phyloP scores from a whole-genome alignment of 1,140 invertebrate species.

The Leptestheria dahalacensis region DNA sequence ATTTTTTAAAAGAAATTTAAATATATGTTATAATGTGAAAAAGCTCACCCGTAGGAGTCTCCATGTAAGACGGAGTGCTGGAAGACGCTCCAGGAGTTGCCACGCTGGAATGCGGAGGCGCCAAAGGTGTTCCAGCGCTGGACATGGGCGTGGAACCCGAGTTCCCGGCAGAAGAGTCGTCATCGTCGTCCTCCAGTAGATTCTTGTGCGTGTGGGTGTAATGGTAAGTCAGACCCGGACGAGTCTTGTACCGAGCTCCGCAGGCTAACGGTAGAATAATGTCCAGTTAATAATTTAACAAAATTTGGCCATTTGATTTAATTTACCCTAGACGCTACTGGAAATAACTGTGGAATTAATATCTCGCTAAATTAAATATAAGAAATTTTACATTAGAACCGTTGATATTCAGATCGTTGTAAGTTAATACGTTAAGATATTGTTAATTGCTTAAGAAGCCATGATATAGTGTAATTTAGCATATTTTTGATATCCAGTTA shows the following conservation, averaged over 20 bases:
- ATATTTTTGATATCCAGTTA: too few species aligned
- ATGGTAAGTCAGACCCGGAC: slow-evolving; percentile 91
- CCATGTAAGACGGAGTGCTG: neutral
- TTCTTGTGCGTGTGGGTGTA: slow-evolving; percentile 89
- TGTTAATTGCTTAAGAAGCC: too few species aligned
- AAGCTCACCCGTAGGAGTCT: neutral
- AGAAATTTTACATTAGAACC: too few species aligned
- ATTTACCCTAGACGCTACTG: too few species aligned
- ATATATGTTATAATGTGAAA: too few species aligned
- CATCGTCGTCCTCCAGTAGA: slow-evolving; percentile 18
- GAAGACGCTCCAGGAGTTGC: neutral
- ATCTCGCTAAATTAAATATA: too few species aligned
- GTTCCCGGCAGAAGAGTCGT: slow-evolving; percentile 1
- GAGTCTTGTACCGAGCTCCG: slow-evolving; percentile 91
- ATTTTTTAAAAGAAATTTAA: neutral
- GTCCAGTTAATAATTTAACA: too few species aligned
- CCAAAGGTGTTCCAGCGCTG: slow-evolving; percentile 17
- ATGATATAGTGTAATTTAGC: too few species aligned
- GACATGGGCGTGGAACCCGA: slow-evolving; percentile 2
- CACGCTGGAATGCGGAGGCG: neutral
- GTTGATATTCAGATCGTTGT: too few species aligned
- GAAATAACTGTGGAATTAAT: too few species aligned
- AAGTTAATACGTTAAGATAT: too few species aligned
- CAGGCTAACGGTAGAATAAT: slow-evolving; percentile 45
- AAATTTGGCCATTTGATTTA: too few species aligned